Evolutionary conservation across 2,113 vertebrate species (phyloP).

Genomic region (Anoplopoma fimbria): DNA sequence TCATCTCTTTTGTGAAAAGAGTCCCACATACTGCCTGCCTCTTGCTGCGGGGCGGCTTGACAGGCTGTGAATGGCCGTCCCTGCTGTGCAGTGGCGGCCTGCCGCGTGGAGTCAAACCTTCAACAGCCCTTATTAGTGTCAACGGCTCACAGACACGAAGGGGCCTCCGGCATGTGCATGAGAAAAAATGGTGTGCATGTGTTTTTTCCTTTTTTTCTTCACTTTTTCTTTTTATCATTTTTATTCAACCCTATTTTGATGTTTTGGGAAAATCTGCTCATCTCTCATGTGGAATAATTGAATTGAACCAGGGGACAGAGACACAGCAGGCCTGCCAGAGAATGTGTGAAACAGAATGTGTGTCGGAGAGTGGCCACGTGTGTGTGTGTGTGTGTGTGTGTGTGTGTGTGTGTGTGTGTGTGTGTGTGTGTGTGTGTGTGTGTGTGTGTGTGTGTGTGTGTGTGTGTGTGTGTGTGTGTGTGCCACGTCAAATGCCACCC

Average conservation of each 20-base stretch:
- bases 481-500: slow-evolving; percentile 60
- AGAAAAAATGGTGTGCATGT: slow-evolving; percentile 12
- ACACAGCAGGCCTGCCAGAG: slow-evolving; percentile 54
- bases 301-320: slow-evolving; percentile 45
- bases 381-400: slow-evolving; percentile 49
- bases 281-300: slow-evolving; percentile 54
- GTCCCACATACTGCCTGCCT: slow-evolving; percentile 68
- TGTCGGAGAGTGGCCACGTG: slow-evolving; percentile 33
- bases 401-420: slow-evolving; percentile 35
- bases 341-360: slow-evolving; percentile 54
- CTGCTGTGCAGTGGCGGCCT: slow-evolving; percentile 76
- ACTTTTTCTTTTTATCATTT: slow-evolving; percentile 35
- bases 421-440: slow-evolving; percentile 31
- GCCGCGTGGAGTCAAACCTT: slow-evolving; percentile 79
- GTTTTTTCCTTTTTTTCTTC: slow-evolving; percentile 37
- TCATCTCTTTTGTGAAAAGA: slow-evolving; percentile 75
- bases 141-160: slow-evolving; percentile 70
- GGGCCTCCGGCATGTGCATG: slow-evolving; percentile 29
- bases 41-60: slow-evolving; percentile 70
- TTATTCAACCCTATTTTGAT: slow-evolving; percentile 28
- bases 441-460: slow-evolving; percentile 46
- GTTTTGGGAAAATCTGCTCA: slow-evolving; percentile 32
- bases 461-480: slow-evolving; percentile 39
- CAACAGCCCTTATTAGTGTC: slow-evolving; percentile 82
- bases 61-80: slow-evolving; percentile 80